Conservation (phyloP, 64 coral and sea anemone genomes). For the Actinia equina region DNA sequence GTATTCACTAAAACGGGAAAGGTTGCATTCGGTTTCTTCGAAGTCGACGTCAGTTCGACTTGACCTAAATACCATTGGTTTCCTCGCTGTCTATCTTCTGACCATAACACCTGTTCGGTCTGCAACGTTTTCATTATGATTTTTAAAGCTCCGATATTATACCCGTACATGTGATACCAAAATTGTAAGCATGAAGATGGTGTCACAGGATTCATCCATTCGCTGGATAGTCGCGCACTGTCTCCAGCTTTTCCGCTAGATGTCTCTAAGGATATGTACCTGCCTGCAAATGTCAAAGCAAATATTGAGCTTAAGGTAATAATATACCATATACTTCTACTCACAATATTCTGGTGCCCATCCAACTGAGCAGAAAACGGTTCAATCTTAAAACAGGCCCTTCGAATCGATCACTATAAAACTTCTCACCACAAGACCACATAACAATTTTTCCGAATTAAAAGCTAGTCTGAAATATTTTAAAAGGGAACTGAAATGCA, state of each 20-base stretch:
- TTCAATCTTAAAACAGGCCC: too few species aligned
- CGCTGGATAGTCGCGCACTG: not conserved
- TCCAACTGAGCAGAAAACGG: not conserved
- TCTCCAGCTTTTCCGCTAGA: not conserved
- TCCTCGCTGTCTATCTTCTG: not conserved
- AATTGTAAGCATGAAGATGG: not conserved
- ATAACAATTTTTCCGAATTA: too few species aligned
- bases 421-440: too few species aligned
- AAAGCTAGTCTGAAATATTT: too few species aligned
- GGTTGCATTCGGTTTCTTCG: too few species aligned
- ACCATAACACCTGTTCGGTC: not conserved
- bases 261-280: not conserved
- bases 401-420: too few species aligned
- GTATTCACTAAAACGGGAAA: too few species aligned
- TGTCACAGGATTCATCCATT: not conserved
- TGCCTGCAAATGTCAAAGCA: not conserved
- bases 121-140: not conserved
- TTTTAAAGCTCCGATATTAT: not conserved
- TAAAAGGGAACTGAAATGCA: too few species aligned
- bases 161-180: not conserved
- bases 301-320: not conserved
- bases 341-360: not conserved
- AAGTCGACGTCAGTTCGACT: not conserved
- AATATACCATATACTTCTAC: not conserved
- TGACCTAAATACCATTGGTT: not conserved